These are phyloP conservation scores for Ectropis crepuscularia DNA, from an alignment of 2,888 invertebrate species.

Conservation along the genomic window DNA sequence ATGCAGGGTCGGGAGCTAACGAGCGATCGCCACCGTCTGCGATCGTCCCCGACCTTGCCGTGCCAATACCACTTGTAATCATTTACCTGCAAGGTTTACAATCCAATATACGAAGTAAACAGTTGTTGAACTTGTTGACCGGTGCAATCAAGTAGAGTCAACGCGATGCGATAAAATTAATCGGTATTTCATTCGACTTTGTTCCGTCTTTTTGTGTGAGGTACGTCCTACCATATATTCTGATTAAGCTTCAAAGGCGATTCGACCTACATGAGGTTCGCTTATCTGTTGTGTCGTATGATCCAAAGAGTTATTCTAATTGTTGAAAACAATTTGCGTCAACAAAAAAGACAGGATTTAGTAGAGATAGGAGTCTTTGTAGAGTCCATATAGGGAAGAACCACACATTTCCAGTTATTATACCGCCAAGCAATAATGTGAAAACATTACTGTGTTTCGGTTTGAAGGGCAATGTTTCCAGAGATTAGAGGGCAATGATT, in stretches of 20 bases:
- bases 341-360: no score
- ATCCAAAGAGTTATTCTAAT: no score
- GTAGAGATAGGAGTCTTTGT: no score
- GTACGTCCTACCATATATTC: conserved; percentile 26
- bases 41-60: conserved; percentile 31
- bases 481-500: no score
- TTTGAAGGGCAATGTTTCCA: no score
- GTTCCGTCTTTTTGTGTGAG: conserved; percentile 44
- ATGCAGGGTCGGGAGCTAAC: conserved; percentile 81
- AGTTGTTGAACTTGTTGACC: conserved; percentile 50
- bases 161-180: conserved; percentile 43
- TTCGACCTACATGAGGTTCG: background rate
- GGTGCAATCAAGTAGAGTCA: conserved; percentile 50
- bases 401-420: no score
- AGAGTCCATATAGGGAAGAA: no score
- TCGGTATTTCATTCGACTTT: conserved; percentile 39
- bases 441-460: no score
- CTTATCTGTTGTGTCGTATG: background rate
- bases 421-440: no score
- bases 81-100: conserved; percentile 22
- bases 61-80: conserved; percentile 25
- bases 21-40: conserved; percentile 73
- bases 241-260: conserved; percentile 14
- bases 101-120: conserved; percentile 19
- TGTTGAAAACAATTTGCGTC: no score